These are phyloP conservation scores for Diphyllodes magnificus DNA, from an alignment of 2,113 vertebrate genomes.

Conservation along the genomic window DNA sequence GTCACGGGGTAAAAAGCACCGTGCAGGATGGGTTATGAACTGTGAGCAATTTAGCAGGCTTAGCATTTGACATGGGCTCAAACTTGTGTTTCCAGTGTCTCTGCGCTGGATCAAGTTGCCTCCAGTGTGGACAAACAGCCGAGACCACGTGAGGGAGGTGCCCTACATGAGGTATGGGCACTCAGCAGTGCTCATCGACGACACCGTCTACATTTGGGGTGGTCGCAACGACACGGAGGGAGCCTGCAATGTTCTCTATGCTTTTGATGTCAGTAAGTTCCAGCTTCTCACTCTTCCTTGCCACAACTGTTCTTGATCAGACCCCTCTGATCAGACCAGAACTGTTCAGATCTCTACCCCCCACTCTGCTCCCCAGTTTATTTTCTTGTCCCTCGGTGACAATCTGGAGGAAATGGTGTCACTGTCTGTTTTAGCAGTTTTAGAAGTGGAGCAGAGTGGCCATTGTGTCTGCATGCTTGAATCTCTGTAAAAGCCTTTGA, in stretches of 20 bases:
- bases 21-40: neutral
- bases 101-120: constrained; percentile 95
- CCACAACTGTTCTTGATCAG: neutral
- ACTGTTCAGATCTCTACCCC: neutral
- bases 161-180: constrained; percentile 99
- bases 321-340: too few relatives aligned
- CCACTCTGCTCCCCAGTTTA: accelerated
- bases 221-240: constrained; percentile 96
- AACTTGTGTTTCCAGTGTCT: constrained; percentile 80
- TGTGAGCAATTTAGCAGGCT: neutral
- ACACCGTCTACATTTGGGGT: constrained; percentile 94
- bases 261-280: constrained; percentile 95
- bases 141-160: constrained; percentile 85
- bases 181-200: constrained; percentile 94
- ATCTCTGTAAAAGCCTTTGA: neutral
- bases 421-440: neutral
- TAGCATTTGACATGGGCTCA: neutral
- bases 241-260: constrained; percentile 97
- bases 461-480: neutral
- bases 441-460: neutral
- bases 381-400: neutral
- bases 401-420: neutral
- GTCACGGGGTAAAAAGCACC: accelerated
- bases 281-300: neutral
- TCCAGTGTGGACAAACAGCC: constrained; percentile 80